A percentile compares a stretch with the other conserved stretches of the same genome.
These are phyloP conservation scores for Illadopsis cleaveri DNA, from an alignment of 2,113 vertebrate species.

Conservation along the genomic window DNA sequence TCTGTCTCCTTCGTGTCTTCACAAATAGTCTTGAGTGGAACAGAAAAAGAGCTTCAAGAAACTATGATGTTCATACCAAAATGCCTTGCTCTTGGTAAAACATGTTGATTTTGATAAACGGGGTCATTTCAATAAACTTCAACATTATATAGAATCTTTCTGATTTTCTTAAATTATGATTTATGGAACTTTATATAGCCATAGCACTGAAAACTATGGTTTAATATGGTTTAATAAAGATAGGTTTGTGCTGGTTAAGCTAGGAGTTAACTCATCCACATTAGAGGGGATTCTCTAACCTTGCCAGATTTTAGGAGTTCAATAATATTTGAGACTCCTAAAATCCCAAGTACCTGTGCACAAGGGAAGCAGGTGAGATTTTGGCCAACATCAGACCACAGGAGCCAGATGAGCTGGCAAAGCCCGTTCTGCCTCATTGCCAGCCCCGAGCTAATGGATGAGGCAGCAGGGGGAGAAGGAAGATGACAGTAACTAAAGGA, in stretches of 20 bases:
- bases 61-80: not conserved
- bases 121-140: not conserved
- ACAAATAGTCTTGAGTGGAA: not conserved
- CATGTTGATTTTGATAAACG: not conserved
- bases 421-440: rapidly evolving
- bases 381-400: not conserved
- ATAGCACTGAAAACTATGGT: not conserved
- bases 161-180: not conserved
- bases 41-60: not conserved
- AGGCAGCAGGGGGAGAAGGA: too few relatives aligned
- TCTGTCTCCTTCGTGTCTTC: not conserved
- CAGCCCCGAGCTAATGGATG: not conserved
- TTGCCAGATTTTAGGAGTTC: not conserved
- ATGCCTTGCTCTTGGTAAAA: not conserved
- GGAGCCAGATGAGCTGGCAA: not conserved
- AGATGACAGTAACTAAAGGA: not conserved
- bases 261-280: not conserved
- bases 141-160: not conserved
- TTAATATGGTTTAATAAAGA: not conserved
- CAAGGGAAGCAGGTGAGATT: not conserved
- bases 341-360: not conserved
- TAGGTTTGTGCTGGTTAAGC: not conserved
- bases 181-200: not conserved
- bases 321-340: not conserved
- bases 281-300: not conserved